Evolutionary conservation across 2,888 invertebrate genomes (phyloP).

Genomic region (Pristionchus fissidentatus): DNA sequence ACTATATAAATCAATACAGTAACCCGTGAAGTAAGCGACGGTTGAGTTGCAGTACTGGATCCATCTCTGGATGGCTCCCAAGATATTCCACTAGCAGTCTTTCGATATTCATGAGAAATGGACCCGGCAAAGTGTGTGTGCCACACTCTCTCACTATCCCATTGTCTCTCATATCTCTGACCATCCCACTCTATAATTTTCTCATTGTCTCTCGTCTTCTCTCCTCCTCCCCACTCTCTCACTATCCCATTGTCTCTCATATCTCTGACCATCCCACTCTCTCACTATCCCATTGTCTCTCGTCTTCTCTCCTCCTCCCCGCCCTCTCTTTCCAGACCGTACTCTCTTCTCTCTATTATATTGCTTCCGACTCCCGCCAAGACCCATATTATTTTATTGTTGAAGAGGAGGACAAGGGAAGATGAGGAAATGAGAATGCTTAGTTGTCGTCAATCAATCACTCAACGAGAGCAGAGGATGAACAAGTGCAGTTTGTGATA

Average conservation of each 20-base stretch:
- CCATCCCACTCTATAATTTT: neutral
- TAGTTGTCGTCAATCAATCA: no score
- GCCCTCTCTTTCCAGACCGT: no score
- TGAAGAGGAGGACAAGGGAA: neutral
- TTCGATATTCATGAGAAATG: slow-evolving; percentile 14
- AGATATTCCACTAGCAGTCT: neutral
- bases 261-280: neutral
- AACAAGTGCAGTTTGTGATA: no score
- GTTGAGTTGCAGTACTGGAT: no score
- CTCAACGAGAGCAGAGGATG: no score
- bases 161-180: neutral
- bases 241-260: neutral
- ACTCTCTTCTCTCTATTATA: neutral
- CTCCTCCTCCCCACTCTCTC: neutral
- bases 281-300: neutral
- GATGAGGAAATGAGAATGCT: neutral
- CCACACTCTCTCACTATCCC: neutral
- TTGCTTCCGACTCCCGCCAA: neutral
- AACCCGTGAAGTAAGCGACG: no score
- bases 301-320: neutral
- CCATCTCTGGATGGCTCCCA: neutral
- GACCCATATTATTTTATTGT: slow-evolving; percentile 30
- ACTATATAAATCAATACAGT: no score
- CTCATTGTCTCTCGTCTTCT: neutral
- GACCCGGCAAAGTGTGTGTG: neutral